Conservation (phyloP, 2,888 invertebrate genomes). For the Yponomeuta cagnagella region DNA sequence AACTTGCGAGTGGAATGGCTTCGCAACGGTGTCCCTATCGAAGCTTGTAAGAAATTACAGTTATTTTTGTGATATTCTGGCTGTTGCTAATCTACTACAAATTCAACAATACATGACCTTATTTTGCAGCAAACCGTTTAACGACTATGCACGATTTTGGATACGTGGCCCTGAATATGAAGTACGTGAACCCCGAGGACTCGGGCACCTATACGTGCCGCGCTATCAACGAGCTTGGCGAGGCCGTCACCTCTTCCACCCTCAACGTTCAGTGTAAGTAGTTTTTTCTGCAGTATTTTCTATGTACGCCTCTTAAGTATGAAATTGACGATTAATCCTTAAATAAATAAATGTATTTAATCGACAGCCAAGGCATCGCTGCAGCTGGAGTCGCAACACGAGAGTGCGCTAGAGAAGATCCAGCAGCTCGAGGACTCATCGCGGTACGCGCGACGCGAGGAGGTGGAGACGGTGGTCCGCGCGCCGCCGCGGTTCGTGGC, state of each 20-base stretch:
- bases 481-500: conserved; percentile 91
- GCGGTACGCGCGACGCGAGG: conserved; percentile 86
- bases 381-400: conserved; percentile 91
- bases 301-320: no score
- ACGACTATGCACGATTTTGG: conserved; percentile 99
- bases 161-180: conserved; percentile 96
- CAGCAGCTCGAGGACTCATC: conserved; percentile 89
- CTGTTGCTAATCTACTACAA: conserved; percentile 2
- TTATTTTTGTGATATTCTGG: conserved; percentile 12
- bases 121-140: conserved; percentile 84
- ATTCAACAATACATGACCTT: conserved; percentile 12
- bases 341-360: not conserved
- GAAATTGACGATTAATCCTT: no score
- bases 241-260: conserved; percentile 96
- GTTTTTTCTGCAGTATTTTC: not conserved
- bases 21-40: conserved; percentile 92
- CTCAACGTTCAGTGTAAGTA: conserved; percentile 89
- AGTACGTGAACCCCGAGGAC: conserved; percentile 95
- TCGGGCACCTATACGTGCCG: conserved; percentile 97
- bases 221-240: conserved; percentile 93
- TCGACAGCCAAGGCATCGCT: conserved; percentile 87
- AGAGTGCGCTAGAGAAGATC: conserved; percentile 90
- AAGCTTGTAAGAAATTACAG: conserved; percentile 81
- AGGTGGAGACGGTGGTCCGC: conserved; percentile 86
- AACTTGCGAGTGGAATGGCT: conserved; percentile 95